phyloP scores from a whole-genome alignment of 35 echinoderm and acorn worm species.

The Diadema setosum region DNA sequence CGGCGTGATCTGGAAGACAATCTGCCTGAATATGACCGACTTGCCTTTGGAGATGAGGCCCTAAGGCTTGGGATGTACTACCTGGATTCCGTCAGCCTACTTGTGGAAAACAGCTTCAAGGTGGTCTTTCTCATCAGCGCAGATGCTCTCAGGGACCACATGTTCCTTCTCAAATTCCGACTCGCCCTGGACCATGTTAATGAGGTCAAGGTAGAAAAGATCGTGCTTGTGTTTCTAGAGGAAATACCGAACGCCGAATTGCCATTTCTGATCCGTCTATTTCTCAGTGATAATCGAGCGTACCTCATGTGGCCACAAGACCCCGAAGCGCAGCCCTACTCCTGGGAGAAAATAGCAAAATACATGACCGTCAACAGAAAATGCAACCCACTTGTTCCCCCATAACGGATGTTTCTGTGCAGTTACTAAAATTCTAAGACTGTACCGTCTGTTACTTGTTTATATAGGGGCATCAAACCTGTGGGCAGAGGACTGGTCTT shows the following conservation, averaged over 20 bases:
- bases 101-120: neutral
- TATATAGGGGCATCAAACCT: too few species aligned
- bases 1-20: neutral
- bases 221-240: neutral
- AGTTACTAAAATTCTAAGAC: too few species aligned
- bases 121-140: neutral
- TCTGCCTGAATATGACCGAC: neutral
- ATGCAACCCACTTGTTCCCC: too few species aligned
- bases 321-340: neutral
- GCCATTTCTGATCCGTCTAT: neutral
- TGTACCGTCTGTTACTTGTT: too few species aligned
- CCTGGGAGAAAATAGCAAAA: neutral
- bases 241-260: neutral
- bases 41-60: neutral
- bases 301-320: neutral
- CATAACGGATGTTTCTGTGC: too few species aligned
- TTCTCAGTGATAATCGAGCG: neutral
- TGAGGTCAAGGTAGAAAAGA: neutral
- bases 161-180: neutral
- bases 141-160: neutral
- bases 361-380: neutral
- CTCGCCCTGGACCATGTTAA: neutral
- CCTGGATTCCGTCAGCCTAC: neutral
- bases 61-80: neutral
- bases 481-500: too few species aligned